These are phyloP conservation scores for Heliconius ismenius DNA, from an alignment of 2,888 invertebrate genomes.

Conservation along the genomic window DNA sequence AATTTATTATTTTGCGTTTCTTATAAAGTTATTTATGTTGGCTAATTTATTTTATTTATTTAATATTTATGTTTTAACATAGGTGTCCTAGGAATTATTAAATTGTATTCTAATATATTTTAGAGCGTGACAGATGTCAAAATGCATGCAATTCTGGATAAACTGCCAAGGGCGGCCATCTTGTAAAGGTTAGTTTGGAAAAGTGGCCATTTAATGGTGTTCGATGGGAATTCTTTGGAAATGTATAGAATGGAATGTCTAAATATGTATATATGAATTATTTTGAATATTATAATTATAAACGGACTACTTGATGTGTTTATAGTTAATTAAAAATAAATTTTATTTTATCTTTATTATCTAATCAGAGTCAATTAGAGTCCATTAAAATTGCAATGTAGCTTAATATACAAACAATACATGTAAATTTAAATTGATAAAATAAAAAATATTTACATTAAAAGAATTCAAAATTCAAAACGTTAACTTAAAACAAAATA, in stretches of 20 bases:
- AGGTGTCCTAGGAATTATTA: conserved; percentile 38
- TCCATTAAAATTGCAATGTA: too few species aligned
- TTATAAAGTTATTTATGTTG: conserved; percentile 26
- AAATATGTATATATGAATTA: neutral
- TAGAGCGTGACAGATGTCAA: conserved; percentile 79
- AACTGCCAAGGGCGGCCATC: conserved; percentile 70
- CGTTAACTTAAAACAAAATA: too few species aligned
- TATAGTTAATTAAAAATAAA: neutral
- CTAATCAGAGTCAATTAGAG: too few species aligned
- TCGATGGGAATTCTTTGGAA: conserved; percentile 16
- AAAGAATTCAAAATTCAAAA: too few species aligned
- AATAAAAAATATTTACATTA: too few species aligned
- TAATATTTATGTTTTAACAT: conserved; percentile 34
- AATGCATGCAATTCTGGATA: conserved; percentile 75
- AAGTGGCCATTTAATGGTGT: conserved; percentile 55
- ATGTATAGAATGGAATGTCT: conserved; percentile 13
- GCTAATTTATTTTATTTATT: conserved; percentile 27
- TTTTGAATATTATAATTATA: neutral
- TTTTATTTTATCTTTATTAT: neutral
- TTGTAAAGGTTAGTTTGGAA: conserved; percentile 74
- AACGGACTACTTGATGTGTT: neutral
- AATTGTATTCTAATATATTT: conserved; percentile 57
- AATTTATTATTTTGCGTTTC: conserved; percentile 28
- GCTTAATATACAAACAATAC: too few species aligned
- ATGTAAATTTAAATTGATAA: too few species aligned